phyloP scores from a whole-genome alignment of 2,797 vertebrate genomes.

The Amniataba percoides region DNA sequence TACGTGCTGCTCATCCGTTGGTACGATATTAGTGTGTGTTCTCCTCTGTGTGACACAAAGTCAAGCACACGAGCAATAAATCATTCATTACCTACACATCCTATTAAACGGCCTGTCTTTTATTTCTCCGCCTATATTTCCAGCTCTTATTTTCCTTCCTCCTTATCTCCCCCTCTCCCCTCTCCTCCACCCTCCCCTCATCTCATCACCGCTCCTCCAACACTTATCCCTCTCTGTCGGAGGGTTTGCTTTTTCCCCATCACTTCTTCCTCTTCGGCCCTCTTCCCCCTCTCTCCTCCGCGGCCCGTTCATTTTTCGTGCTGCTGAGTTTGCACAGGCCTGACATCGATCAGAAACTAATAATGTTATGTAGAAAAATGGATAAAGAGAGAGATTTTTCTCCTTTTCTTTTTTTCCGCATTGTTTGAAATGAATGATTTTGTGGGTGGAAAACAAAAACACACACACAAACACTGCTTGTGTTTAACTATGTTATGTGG shows the following conservation, averaged over 20 bases:
- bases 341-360: conserved; percentile 68
- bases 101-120: conserved; percentile 3
- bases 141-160: not conserved
- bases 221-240: conserved; percentile 15
- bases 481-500: conserved; percentile 74
- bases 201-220: not conserved
- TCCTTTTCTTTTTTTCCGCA: not conserved
- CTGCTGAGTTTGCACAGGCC: conserved; percentile 45
- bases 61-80: not conserved
- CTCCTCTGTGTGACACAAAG: not conserved
- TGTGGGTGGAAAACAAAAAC: not conserved
- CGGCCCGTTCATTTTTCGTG: conserved; percentile 44
- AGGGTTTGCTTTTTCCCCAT: conserved; percentile 5
- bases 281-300: not conserved
- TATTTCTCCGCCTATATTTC: conserved; percentile 10
- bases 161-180: not conserved
- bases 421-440: conserved; percentile 37
- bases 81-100: not conserved
- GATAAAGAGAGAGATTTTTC: conserved; percentile 27
- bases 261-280: not conserved
- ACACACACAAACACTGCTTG: conserved; percentile 19
- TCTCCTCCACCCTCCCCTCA: not conserved
- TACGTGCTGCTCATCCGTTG: not conserved
- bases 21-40: not conserved
- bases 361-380: conserved; percentile 53